phyloP scores from a whole-genome alignment of 2,113 vertebrate genomes.

The Strigops habroptila region DNA sequence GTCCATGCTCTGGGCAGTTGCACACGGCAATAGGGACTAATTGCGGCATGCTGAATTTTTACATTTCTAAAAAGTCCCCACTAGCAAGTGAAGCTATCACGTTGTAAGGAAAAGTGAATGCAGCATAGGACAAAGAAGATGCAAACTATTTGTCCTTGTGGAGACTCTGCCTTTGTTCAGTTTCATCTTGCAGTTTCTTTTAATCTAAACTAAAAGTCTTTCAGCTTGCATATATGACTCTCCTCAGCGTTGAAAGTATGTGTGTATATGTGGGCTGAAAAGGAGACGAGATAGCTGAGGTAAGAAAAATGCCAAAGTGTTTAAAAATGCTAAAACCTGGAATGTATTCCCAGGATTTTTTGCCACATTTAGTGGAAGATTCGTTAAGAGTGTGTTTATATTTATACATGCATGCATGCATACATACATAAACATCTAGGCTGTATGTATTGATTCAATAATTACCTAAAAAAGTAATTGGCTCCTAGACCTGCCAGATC shows the following conservation, averaged over 20 bases:
- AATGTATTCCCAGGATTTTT: not conserved
- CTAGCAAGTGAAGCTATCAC: not conserved
- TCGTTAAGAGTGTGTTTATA: not conserved
- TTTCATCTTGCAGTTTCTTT: not conserved
- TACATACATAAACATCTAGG: not conserved
- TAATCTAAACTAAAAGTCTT: constrained; percentile 21
- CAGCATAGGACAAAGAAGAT: not conserved
- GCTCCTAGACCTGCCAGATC: not conserved
- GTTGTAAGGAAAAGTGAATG: not conserved
- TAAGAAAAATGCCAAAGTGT: not conserved
- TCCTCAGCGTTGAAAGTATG: not conserved
- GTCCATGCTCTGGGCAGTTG: rapidly evolving
- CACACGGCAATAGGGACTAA: not conserved
- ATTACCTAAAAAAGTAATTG: not conserved
- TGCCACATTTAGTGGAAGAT: not conserved
- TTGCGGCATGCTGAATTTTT: not conserved
- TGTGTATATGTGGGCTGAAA: not conserved
- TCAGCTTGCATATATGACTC: not conserved
- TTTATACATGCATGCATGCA: not conserved
- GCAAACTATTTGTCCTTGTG: not conserved
- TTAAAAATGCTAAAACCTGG: not conserved
- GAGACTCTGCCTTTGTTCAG: not conserved
- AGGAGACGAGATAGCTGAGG: not conserved
- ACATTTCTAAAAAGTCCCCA: not conserved
- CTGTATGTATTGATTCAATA: constrained; percentile 20